Conservation (phyloP, 2,797 vertebrate species). For the Heliangelus exortis region DNA sequence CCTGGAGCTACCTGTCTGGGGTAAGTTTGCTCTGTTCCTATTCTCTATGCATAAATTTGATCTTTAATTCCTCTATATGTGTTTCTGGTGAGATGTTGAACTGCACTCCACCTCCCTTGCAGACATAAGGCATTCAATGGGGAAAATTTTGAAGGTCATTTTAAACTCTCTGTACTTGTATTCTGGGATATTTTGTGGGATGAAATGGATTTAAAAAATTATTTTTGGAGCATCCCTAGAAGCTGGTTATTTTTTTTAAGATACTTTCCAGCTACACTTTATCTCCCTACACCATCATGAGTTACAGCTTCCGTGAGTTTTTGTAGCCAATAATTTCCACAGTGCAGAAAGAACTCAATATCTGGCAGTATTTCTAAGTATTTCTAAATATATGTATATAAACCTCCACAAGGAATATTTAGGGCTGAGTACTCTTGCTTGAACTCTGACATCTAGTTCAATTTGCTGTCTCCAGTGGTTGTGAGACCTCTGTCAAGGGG, state of each 20-base stretch:
- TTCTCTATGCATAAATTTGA: not conserved
- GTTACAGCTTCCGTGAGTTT: not conserved
- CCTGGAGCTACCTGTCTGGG: not conserved
- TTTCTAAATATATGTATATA: not conserved
- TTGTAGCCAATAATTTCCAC: not conserved
- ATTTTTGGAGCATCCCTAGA: not conserved
- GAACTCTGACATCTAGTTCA: not conserved
- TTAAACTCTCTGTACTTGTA: not conserved
- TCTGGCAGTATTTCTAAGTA: not conserved
- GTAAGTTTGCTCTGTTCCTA: not conserved
- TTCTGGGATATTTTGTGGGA: not conserved
- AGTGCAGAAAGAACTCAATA: not conserved
- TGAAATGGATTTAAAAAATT: not conserved
- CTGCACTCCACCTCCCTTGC: not conserved
- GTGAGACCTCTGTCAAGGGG: not conserved
- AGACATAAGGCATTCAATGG: not conserved
- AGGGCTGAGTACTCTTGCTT: not conserved
- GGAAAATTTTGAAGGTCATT: not conserved
- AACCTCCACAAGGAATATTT: not conserved
- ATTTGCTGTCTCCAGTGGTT: not conserved
- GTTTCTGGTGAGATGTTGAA: not conserved
- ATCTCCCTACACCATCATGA: not conserved
- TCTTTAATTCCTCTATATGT: not conserved
- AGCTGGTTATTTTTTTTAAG: not conserved
- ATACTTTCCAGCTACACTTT: not conserved